Evolutionary conservation across 92 coral and sea anemone genomes (phyloP).

Genomic region (Galaxea fascicularis): DNA sequence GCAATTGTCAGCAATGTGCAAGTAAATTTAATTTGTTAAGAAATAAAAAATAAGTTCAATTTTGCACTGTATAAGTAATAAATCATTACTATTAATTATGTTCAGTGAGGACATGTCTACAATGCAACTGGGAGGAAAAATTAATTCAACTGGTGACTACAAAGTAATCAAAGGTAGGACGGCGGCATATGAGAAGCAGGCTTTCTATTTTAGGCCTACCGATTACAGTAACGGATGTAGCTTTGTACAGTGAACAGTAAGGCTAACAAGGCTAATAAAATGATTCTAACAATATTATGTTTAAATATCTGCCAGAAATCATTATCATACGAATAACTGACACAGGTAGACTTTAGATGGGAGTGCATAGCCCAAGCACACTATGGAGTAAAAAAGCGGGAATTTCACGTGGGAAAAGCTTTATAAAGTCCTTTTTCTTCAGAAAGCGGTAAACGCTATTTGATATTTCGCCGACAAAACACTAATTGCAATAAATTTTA

Average conservation of each 20-base stretch:
- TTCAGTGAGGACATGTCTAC: neutral
- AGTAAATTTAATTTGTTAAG: no score
- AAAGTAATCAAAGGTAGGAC: neutral
- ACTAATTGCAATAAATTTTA: no score
- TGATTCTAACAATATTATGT: neutral
- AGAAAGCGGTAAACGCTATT: no score
- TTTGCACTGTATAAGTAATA: no score
- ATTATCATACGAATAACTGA: neutral
- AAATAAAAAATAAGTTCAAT: no score
- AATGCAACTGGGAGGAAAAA: slow-evolving; percentile 6
- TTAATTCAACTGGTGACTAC: neutral
- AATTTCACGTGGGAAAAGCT: no score
- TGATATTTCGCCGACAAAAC: no score
- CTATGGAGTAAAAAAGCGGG: no score
- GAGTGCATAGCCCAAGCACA: no score
- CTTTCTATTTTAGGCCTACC: slow-evolving; percentile 1
- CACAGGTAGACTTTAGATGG: neutral
- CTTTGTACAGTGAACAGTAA: neutral
- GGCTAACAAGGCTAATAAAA: neutral
- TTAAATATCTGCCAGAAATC: neutral
- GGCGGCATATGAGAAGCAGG: neutral
- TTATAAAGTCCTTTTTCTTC: no score
- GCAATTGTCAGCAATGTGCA: no score
- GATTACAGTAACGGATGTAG: neutral
- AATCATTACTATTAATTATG: no score